Evolutionary conservation across 2,113 vertebrate species (phyloP), one percentile per base, ranked within the genome.

Genomic region (Takifugu bimaculatus): DNA sequence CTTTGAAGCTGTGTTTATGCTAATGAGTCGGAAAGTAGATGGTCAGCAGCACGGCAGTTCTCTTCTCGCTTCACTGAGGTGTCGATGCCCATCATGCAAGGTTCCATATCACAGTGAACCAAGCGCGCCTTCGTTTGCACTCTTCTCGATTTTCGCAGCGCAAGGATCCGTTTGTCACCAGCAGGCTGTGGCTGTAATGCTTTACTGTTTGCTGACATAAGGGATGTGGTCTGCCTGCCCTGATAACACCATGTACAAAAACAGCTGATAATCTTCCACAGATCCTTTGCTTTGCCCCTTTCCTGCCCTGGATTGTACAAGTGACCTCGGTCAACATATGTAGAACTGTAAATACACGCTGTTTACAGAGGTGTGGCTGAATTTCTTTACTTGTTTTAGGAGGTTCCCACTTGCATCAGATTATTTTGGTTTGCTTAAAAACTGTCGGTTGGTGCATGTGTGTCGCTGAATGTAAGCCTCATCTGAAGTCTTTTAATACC

Each of bases 1-100:
- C 83, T 91, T 89, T 89, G 77, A 90, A 88, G 59, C 39, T 15
- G 26, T 71, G 63, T 87, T 74, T 66, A 58, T 84, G 59, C 57
- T 79, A 68, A 82, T 81, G 43, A 26, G 26, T 58, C 67, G 28
- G 20, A 74, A 78, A 82, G 75, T 28, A 57, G 49, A 47, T 4
- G 39, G 26, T 4, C 3, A 59, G 13, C 55, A 51, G 32, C 26
- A 58, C 43, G 11, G 4, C 0, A 0, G 42, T 47, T 25, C 57
- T 14, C 20, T 9, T 42, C 3, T 57, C 25, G 14, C 13, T 5
- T 26, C 7, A 5, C 0, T 48, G 26, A 12, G 5, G 27, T 50
- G 20, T 3, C 20, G 9, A 58, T 39, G 0, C 47, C 29, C 29
- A 32, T 32, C 29, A 6, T 32, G 29, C 29, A 32, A 32, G 29